A percentile compares a stretch with the other conserved stretches of the same genome.
phyloP scores from a whole-genome alignment of 2,113 vertebrate genomes.

The Pomatostomus ruficeps region DNA sequence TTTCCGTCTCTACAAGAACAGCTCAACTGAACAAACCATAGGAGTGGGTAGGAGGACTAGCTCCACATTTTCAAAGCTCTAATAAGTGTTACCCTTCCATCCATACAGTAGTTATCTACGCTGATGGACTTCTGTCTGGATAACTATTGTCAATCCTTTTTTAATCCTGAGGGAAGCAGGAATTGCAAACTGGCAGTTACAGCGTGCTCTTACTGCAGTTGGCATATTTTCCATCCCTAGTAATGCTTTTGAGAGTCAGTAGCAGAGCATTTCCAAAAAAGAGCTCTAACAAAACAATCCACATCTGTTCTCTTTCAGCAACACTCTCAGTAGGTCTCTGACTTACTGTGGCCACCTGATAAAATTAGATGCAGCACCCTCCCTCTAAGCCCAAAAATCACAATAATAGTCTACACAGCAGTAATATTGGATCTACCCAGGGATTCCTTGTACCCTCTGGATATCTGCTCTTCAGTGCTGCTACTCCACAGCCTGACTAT shows the following conservation, averaged over 20 bases:
- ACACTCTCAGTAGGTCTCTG: constrained; percentile 7
- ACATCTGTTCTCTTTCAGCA: constrained; percentile 54
- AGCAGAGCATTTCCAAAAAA: constrained; percentile 1
- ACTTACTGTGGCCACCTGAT: background rate
- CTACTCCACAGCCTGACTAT: background rate
- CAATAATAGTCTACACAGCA: background rate
- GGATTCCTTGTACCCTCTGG: background rate
- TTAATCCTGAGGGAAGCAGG: background rate
- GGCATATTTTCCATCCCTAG: constrained; percentile 29
- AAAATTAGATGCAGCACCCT: constrained; percentile 3
- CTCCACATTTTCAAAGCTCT: background rate
- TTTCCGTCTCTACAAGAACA: background rate
- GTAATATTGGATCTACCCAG: background rate
- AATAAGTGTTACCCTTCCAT: background rate
- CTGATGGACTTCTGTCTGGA: background rate
- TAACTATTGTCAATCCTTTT: background rate
- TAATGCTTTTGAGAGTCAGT: background rate
- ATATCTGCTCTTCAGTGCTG: constrained; percentile 20
- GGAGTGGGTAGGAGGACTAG: background rate
- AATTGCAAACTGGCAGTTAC: background rate
- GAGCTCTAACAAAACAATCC: constrained; percentile 25
- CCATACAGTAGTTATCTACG: background rate
- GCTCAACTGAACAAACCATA: background rate
- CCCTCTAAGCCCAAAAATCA: background rate
- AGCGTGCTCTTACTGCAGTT: background rate